Conservation (phyloP, 1,140 invertebrate species). For the Zaprionus davidi region DNA sequence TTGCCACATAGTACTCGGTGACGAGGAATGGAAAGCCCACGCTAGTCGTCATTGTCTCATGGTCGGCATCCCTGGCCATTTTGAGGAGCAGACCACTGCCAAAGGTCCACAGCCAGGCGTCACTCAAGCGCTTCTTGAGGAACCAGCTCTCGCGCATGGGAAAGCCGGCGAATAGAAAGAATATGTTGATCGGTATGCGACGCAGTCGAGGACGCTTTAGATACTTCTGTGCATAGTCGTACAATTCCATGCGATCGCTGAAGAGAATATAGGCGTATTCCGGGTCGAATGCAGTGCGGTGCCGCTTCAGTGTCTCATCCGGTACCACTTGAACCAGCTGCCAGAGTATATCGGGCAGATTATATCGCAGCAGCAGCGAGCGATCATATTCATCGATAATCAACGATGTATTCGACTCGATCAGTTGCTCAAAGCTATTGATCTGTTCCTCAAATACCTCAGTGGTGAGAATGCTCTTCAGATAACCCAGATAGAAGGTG, state of each 20-base stretch:
- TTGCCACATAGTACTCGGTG: constrained; percentile 57
- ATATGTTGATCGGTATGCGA: constrained; percentile 63
- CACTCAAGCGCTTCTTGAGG: constrained; percentile 49
- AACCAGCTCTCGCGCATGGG: constrained; percentile 69
- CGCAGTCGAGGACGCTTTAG: constrained; percentile 55
- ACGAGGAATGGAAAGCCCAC: constrained; percentile 59
- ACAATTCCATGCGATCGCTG: constrained; percentile 63
- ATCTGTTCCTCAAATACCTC: constrained; percentile 63
- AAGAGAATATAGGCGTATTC: constrained; percentile 66
- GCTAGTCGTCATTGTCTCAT: constrained; percentile 52
- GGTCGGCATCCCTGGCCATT: constrained; percentile 58
- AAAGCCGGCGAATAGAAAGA: constrained; percentile 57
- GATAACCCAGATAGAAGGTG: constrained; percentile 56
- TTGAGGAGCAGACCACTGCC: constrained; percentile 61
- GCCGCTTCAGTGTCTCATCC: constrained; percentile 32
- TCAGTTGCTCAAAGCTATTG: constrained; percentile 54
- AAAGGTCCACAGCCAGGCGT: constrained; percentile 59
- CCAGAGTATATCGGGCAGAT: constrained; percentile 54
- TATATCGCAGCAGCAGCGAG: constrained; percentile 25
- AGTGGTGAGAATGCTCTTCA: constrained; percentile 68
- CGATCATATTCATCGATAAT: constrained; percentile 58
- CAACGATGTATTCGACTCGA: constrained; percentile 50
- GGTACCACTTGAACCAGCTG: constrained; percentile 39
- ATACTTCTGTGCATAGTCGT: constrained; percentile 59
- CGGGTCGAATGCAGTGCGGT: constrained; percentile 52